Evolutionary conservation across 2,888 invertebrate genomes (phyloP), one percentile per base, ranked within the genome.

Genomic region (Amitus sp.): DNA sequence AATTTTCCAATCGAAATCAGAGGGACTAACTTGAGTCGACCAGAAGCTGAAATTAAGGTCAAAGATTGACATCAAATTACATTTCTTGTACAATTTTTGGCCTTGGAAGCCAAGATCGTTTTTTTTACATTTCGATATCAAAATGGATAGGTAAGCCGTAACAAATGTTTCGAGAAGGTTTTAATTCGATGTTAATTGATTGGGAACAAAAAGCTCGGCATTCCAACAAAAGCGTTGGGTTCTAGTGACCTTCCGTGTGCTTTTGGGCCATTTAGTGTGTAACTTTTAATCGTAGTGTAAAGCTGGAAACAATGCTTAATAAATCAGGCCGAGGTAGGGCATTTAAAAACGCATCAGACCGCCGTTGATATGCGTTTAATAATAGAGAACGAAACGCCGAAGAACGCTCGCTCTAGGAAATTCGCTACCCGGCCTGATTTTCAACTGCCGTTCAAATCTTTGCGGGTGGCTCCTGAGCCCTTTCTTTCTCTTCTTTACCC

Each of bases 321-420:
- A 79, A 79, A 79, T 79, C 78, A 78, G 71, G 34, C 34, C 42
- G 52, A 56, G 37, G 65, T 47, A 57, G 50, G 66, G 71, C 74
- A 72, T 78, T 80, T 80, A 78, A 78, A 79, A 78, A 71, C 73
- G 72, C 78, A 79, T 79, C 69, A 71, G 65, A 62, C 55, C 69
- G 71, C 62, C 60, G 61, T 80, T 79, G 78, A 80, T 79, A 80
- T 69, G 75, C 74, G 71, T 75, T 77, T 80, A 80, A 80, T 80
- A 77, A 80, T 74, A 80, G 76, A 78, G 74, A 72, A 64, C 63
- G 39, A 49, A 62, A 61, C 58, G 64, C 60, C 59, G 64, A 58
- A n/a, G n/a, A 37, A 62, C 57, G 48, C 56, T 61, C 42, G n/a
- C 61, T 64, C 67, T 65, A 68, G 64, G 66, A 64, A 62, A 54